Evolutionary conservation across 2,797 vertebrate genomes (phyloP).

Genomic region (Miopithecus talapoin): DNA sequence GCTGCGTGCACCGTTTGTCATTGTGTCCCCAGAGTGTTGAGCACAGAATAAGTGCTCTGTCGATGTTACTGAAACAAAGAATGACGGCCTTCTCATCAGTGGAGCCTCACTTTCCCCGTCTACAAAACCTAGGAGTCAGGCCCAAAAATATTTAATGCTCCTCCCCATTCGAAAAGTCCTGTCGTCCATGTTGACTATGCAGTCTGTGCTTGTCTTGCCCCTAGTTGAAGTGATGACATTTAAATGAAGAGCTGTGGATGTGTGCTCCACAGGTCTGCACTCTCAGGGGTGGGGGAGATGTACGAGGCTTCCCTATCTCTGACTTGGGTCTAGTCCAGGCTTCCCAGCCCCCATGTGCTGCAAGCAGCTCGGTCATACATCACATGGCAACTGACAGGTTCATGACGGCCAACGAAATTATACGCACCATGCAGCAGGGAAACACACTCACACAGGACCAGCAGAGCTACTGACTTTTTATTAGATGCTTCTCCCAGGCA

Average conservation of each 20-base stretch:
- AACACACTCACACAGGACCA: not conserved
- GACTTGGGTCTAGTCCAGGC: not conserved
- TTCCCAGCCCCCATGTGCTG: not conserved
- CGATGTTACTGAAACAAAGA: not conserved
- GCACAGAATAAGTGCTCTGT: not conserved
- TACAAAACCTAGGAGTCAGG: not conserved
- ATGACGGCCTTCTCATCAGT: not conserved
- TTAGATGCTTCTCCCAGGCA: conserved; percentile 5
- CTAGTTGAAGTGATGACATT: not conserved
- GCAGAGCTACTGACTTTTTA: conserved; percentile 35
- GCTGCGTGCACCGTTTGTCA: not conserved
- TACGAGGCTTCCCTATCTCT: not conserved
- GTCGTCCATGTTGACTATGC: not conserved
- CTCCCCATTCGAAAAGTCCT: not conserved
- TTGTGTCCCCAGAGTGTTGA: not conserved
- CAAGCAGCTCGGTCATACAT: not conserved
- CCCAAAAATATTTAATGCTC: not conserved
- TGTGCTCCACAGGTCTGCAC: not conserved
- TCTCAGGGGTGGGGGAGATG: not conserved
- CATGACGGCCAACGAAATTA: conserved; percentile 38
- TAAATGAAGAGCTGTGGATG: not conserved
- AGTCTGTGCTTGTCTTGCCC: not conserved
- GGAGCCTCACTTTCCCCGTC: not conserved
- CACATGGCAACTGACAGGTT: conserved; percentile 14
- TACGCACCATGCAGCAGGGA: not conserved